phyloP scores from a whole-genome alignment of 2,888 invertebrate genomes.

The Drosophila rubida region DNA sequence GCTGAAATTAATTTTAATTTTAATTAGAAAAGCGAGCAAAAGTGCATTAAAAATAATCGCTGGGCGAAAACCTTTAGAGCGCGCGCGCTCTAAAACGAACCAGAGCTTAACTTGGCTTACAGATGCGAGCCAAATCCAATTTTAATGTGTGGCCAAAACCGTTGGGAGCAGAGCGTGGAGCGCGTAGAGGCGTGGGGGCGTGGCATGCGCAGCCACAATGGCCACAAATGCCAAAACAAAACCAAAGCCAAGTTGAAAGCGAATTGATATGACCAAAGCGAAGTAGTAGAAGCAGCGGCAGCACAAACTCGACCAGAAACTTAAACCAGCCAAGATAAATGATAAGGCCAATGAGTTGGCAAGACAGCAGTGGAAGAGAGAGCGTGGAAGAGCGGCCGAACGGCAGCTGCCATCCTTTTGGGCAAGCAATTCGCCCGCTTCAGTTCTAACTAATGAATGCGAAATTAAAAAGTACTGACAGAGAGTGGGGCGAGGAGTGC shows the following conservation, averaged over 20 bases:
- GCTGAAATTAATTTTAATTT: constrained; percentile 70
- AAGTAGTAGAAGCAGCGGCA: background rate
- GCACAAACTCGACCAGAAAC: constrained; percentile 18
- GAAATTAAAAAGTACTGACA: constrained; percentile 64
- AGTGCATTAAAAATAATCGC: constrained; percentile 61
- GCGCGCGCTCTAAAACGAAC: constrained; percentile 1
- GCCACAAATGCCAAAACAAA: constrained; percentile 63
- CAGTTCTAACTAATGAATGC: constrained; percentile 68
- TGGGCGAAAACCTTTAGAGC: constrained; percentile 34
- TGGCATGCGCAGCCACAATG: constrained; percentile 58
- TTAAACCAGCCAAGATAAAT: constrained; percentile 71
- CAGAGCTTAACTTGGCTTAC: constrained; percentile 61
- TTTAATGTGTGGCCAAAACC: constrained; percentile 53
- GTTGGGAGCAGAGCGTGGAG: background rate
- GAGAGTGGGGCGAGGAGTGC: background rate
- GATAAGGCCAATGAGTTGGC: constrained; percentile 63
- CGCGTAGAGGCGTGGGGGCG: constrained; percentile 13
- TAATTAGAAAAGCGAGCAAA: constrained; percentile 58
- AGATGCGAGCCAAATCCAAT: constrained; percentile 59
- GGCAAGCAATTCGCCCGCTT: constrained; percentile 19
- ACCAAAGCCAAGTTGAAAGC: constrained; percentile 49
- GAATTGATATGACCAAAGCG: constrained; percentile 67
- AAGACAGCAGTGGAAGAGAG: background rate
- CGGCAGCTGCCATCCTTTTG: constrained; percentile 15
- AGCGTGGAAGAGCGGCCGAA: background rate